A percentile compares a stretch with the other conserved stretches of the same genome.
phyloP scores from a whole-genome alignment of 2,888 invertebrate genomes.

The Thelaira solivaga region DNA sequence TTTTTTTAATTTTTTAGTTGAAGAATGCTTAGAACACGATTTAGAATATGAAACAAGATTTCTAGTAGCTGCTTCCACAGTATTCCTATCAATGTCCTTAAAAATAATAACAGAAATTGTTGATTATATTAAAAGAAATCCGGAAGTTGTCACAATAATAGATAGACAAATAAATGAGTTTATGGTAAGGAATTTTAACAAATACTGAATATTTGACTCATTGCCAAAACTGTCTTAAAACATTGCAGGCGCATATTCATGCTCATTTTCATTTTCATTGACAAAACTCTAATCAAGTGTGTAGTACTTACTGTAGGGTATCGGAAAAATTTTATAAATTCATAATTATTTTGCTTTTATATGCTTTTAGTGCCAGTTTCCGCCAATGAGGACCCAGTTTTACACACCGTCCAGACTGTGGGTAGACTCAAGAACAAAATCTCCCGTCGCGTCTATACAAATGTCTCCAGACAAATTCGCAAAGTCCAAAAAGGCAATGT shows the following conservation, averaged over 20 bases:
- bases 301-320: too few species aligned
- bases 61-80: slow-evolving; percentile 75
- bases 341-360: neutral
- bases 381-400: slow-evolving; percentile 81
- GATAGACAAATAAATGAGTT: slow-evolving; percentile 74
- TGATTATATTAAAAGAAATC: slow-evolving; percentile 75
- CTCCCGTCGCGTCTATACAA: slow-evolving; percentile 83
- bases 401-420: slow-evolving; percentile 85
- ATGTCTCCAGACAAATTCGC: slow-evolving; percentile 81
- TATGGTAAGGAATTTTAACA: slow-evolving; percentile 74
- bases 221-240: too few species aligned
- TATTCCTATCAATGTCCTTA: slow-evolving; percentile 75
- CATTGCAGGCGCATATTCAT: neutral
- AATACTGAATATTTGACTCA: too few species aligned
- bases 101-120: slow-evolving; percentile 75
- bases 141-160: slow-evolving; percentile 73
- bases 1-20: slow-evolving; percentile 70
- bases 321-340: neutral
- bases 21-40: slow-evolving; percentile 69
- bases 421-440: slow-evolving; percentile 85
- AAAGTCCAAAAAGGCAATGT: slow-evolving; percentile 78
- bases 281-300: too few species aligned
- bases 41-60: slow-evolving; percentile 74
- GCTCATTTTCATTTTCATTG: neutral
- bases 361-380: slow-evolving; percentile 79